Evolutionary conservation across 2,888 invertebrate species (phyloP), one percentile per base, ranked within the genome.

Genomic region (Plusia festucae): DNA sequence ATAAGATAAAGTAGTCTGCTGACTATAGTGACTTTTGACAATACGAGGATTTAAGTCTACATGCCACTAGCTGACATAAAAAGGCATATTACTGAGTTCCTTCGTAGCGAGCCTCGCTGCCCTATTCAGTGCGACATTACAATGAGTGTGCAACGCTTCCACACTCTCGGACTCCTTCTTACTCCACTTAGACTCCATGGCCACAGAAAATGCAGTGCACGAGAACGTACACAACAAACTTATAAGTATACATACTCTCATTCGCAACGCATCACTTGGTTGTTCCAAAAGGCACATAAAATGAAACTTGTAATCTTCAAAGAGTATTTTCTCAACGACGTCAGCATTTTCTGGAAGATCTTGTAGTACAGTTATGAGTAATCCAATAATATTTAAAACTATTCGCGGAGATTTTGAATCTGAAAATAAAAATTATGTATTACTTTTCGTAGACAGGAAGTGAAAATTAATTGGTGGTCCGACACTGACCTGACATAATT

Each of bases 291-390:
- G 92, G 32, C 86, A 86, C 46, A 95, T 88, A 67, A 97, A 95
- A 82, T 96, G 94, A 63, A 91, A 92, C 4, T 90, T 90, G 2
- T 90, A 74, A 65, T 94, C 92, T 46, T 96, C 96, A 65, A 96
- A 93, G 6, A 97, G 91, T 67, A 98, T 96, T 81, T 96, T 96
- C 84, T 97, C 97, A 0, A 98, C 97, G 0, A 98, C 94, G 65
- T 97, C 97, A 0, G 96, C 96, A 85, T 98, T 97, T 83, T 97
- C 97, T 0, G 98, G 97, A 18, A 97, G 90, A 67, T 96, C 97
- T 76, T 97, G 96, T 16, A 98, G 89, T 4, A 98, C 95, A 13
- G 97, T 97, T 59, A 97, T 97, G 9, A 98, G 93, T 32, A 98
- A 95, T 0, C 97, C 97, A 27, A 98, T 87, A 11, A 97, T 93